These are phyloP conservation scores for Itoplectis maculator DNA, from an alignment of 2,888 invertebrate genomes.

Conservation along the genomic window DNA sequence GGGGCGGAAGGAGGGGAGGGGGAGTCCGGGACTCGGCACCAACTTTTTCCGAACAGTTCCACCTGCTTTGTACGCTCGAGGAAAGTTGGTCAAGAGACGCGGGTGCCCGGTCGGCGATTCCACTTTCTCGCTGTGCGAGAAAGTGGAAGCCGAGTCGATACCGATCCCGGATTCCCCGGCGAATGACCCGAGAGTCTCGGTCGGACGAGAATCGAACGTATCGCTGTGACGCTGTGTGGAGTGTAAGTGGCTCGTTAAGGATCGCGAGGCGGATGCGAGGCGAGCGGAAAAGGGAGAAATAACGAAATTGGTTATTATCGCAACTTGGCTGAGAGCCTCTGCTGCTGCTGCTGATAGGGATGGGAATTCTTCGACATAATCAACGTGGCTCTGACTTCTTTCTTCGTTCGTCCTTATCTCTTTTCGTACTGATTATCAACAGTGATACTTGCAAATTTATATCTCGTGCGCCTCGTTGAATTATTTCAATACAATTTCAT, in stretches of 20 bases:
- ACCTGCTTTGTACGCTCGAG: conserved; percentile 57
- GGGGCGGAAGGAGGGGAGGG: background rate
- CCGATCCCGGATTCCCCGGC: background rate
- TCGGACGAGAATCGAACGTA: background rate
- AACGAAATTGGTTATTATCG: conserved; percentile 1
- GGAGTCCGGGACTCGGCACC: conserved; percentile 19
- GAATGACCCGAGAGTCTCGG: background rate
- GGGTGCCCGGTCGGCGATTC: background rate
- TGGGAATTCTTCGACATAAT: background rate
- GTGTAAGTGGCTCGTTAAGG: background rate
- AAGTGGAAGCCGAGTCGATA: background rate
- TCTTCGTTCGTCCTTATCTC: background rate
- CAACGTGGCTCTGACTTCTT: background rate
- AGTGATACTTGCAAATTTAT: background rate
- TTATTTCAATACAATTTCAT: too few species aligned
- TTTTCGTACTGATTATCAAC: background rate
- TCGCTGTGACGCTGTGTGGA: background rate
- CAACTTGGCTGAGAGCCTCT: background rate
- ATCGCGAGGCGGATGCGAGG: background rate
- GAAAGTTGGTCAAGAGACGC: conserved; percentile 44
- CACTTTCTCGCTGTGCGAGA: background rate
- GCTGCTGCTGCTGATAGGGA: background rate
- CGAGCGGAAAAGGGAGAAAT: background rate
- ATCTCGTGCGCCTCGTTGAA: background rate
- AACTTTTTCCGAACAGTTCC: conserved; percentile 44